Conservation (phyloP, 2,797 vertebrate species). For the Chaunax sp. region DNA sequence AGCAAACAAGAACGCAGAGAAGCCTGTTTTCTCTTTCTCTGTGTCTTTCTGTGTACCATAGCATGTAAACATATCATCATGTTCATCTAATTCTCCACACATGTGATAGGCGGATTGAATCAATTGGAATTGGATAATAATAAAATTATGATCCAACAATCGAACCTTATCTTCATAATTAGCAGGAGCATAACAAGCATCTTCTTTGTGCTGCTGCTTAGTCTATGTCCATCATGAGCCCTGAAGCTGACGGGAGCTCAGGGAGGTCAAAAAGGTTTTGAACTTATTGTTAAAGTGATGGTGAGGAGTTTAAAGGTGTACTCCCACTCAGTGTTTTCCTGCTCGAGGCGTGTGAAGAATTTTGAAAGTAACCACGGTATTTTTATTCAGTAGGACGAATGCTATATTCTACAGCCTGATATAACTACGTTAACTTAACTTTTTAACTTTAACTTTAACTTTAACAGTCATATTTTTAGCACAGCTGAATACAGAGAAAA, state of each 20-base stretch:
- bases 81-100: neutral
- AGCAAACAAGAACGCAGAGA: constrained; percentile 6
- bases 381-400: too few species aligned
- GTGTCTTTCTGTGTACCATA: neutral
- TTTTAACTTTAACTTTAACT: too few species aligned
- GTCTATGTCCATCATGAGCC: neutral
- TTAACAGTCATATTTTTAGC: too few species aligned
- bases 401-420: too few species aligned
- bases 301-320: neutral
- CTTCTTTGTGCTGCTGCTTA: neutral
- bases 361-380: too few species aligned
- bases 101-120: neutral
- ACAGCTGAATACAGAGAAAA: too few species aligned
- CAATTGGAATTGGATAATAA: neutral
- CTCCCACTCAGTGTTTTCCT: too few species aligned
- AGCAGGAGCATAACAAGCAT: neutral
- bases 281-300: neutral
- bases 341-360: too few species aligned
- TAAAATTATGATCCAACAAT: neutral
- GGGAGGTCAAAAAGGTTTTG: neutral
- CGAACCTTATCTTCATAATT: neutral
- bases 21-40: neutral
- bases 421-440: too few species aligned
- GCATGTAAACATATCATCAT: neutral
- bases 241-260: constrained; percentile 1